phyloP scores from a whole-genome alignment of 2,113 vertebrate genomes.

The Recurvirostra avosetta region DNA sequence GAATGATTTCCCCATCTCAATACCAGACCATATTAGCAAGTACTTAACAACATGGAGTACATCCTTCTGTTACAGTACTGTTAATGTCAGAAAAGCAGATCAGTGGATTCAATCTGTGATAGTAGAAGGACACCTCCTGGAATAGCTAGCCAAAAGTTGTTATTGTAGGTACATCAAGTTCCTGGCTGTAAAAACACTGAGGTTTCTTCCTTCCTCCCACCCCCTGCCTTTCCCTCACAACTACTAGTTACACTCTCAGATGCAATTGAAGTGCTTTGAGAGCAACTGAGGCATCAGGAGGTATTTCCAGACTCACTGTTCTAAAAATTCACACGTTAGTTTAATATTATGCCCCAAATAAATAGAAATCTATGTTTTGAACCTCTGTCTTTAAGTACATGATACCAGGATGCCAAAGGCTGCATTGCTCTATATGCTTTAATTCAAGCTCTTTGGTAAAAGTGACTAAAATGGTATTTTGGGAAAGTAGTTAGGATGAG shows the following conservation, averaged over 20 bases:
- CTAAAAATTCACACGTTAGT: neutral
- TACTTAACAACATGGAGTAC: neutral
- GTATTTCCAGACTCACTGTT: neutral
- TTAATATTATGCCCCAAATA: neutral
- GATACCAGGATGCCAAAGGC: neutral
- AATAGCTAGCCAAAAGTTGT: constrained; percentile 7
- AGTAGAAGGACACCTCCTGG: neutral
- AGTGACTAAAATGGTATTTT: neutral
- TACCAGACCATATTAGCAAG: neutral
- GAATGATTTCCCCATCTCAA: neutral
- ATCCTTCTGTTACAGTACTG: neutral
- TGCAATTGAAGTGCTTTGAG: neutral
- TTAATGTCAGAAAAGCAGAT: neutral
- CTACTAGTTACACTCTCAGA: neutral
- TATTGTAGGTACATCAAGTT: neutral
- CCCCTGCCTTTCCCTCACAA: neutral
- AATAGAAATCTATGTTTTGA: neutral
- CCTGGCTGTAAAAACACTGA: neutral
- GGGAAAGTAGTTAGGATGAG: neutral
- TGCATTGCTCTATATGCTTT: neutral
- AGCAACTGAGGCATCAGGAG: neutral
- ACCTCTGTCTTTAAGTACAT: neutral
- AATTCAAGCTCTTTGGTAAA: neutral
- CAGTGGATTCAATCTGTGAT: neutral
- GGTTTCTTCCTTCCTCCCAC: neutral